Evolutionary conservation across 2,113 vertebrate genomes (phyloP).

Genomic region (Promerops cafer): DNA sequence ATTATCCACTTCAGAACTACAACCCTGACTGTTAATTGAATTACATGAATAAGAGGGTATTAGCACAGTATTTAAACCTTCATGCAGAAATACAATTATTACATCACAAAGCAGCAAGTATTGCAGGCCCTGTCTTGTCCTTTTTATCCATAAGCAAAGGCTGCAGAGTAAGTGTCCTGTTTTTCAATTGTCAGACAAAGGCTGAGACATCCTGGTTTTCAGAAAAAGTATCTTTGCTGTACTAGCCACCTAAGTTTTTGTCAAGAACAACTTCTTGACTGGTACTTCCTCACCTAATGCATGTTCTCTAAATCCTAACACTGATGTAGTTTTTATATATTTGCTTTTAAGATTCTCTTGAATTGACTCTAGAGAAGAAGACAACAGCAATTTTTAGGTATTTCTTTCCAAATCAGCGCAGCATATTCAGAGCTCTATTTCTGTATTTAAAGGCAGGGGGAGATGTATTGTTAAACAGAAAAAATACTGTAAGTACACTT

Average conservation of each 20-base stretch:
- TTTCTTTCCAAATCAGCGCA: not conserved
- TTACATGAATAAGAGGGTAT: not conserved
- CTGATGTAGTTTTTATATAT: not conserved
- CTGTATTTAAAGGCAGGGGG: not conserved
- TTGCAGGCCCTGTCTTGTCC: not conserved
- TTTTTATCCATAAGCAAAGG: not conserved
- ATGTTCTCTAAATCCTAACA: not conserved
- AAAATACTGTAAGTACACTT: not conserved
- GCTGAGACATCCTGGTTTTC: not conserved
- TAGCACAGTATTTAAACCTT: not conserved
- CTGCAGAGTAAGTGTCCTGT: not conserved
- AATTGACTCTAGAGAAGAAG: not conserved
- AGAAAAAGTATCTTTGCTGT: not conserved
- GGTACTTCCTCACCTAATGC: not conserved
- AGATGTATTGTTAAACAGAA: not conserved
- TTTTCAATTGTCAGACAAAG: not conserved
- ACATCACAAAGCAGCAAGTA: not conserved
- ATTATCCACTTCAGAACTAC: not conserved
- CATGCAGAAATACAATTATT: not conserved
- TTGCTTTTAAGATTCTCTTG: not conserved
- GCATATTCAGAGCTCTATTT: not conserved
- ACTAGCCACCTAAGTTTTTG: not conserved
- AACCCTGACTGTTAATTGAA: not conserved
- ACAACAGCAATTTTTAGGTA: not conserved
- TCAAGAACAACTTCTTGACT: not conserved